phyloP scores from a whole-genome alignment of 1,140 invertebrate genomes.

The Gonioctena quinquepunctata region DNA sequence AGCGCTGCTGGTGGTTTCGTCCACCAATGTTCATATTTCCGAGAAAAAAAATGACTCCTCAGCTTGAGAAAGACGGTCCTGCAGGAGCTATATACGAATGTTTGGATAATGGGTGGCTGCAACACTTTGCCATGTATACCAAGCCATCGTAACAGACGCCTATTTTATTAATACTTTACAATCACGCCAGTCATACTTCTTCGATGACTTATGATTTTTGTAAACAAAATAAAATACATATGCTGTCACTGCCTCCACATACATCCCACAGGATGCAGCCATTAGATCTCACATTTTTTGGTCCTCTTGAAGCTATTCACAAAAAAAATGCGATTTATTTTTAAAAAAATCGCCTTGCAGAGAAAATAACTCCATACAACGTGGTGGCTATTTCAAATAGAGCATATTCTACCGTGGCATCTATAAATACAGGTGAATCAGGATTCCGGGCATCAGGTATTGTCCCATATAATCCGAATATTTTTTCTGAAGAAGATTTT shows the following conservation, averaged over 20 bases:
- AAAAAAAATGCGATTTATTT: slow-evolving; percentile 22
- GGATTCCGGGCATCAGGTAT: no score
- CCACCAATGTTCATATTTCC: slow-evolving; percentile 30
- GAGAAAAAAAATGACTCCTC: slow-evolving; percentile 25
- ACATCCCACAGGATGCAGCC: slow-evolving; percentile 50
- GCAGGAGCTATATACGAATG: slow-evolving; percentile 36
- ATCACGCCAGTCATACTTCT: slow-evolving; percentile 36
- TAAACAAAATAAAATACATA: slow-evolving; percentile 4
- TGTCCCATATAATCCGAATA: no score
- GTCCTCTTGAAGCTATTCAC: slow-evolving; percentile 1
- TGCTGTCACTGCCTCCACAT: slow-evolving; percentile 6
- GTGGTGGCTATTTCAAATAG: no score
- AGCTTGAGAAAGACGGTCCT: slow-evolving; percentile 43
- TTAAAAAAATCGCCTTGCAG: slow-evolving; percentile 11
- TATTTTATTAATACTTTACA: slow-evolving; percentile 33
- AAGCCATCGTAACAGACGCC: slow-evolving; percentile 25
- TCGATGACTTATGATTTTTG: slow-evolving; percentile 14
- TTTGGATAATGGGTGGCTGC: slow-evolving; percentile 42
- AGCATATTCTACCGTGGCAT: no score
- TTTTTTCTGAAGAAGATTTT: neutral
- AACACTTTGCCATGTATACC: slow-evolving; percentile 17
- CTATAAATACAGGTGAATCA: no score
- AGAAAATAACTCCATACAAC: slow-evolving; percentile 35
- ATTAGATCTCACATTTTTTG: slow-evolving; percentile 35
- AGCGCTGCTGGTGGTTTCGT: slow-evolving; percentile 22